Conservation (phyloP, 2,113 vertebrate species). For the Egretta garzetta region DNA sequence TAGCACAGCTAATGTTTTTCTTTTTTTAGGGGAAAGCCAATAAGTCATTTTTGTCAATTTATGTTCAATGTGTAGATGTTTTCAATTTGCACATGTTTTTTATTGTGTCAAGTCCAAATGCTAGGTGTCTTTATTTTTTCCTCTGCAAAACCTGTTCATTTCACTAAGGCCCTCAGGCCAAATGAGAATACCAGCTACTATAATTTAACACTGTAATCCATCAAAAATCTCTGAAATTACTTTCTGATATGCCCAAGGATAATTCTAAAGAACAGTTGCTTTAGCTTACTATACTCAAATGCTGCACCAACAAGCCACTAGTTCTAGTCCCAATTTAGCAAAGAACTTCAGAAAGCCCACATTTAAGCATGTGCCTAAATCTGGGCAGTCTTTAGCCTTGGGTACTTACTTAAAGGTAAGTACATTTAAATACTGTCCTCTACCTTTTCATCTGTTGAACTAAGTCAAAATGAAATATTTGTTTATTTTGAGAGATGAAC, state of each 20-base stretch:
- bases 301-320: background rate
- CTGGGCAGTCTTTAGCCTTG: background rate
- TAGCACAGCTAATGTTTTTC: background rate
- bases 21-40: background rate
- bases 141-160: background rate
- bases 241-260: conserved; percentile 11
- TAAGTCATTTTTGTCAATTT: background rate
- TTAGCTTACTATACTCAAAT: conserved; percentile 6
- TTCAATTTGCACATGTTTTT: background rate
- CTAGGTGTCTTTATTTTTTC: background rate
- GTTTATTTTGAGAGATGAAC: background rate
- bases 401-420: background rate
- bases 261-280: conserved; percentile 26
- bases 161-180: background rate
- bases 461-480: background rate
- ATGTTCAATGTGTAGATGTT: background rate
- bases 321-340: conserved; percentile 23
- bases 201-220: conserved; percentile 19
- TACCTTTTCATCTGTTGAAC: background rate
- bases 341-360: background rate
- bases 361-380: background rate
- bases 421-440: background rate
- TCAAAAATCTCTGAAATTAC: conserved; percentile 42
- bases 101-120: background rate
- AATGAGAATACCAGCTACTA: background rate